Evolutionary conservation across 2,888 invertebrate species (phyloP).

Genomic region (Oscheius myriophilus): DNA sequence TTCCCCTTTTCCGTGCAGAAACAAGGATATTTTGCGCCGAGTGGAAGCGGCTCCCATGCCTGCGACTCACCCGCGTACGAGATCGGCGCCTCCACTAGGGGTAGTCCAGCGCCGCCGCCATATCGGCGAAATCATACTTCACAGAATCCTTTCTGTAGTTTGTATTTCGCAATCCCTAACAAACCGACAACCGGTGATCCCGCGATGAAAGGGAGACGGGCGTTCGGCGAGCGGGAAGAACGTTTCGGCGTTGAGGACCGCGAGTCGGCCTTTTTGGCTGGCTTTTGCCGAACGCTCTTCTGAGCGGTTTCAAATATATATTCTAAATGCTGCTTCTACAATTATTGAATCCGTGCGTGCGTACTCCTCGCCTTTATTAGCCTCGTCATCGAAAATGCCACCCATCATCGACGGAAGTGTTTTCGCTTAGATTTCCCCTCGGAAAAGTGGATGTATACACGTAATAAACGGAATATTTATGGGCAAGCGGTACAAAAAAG

Average conservation of each 20-base stretch:
- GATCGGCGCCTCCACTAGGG: not conserved
- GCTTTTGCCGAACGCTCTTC: slow-evolving; percentile 22
- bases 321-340: too few species aligned
- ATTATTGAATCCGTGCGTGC: too few species aligned
- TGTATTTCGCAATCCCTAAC: slow-evolving; percentile 23
- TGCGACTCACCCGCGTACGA: not conserved
- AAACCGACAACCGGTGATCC: slow-evolving; percentile 5
- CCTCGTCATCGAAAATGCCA: too few species aligned
- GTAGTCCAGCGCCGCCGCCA: not conserved
- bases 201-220: slow-evolving; percentile 25
- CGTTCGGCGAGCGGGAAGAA: slow-evolving; percentile 27
- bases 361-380: too few species aligned
- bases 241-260: slow-evolving; percentile 27
- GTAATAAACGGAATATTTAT: too few species aligned
- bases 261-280: slow-evolving; percentile 5
- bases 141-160: slow-evolving; percentile 28
- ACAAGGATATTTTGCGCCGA: too few species aligned
- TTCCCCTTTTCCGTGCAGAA: too few species aligned
- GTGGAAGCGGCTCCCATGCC: too few species aligned
- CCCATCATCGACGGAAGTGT: too few species aligned
- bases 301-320: slow-evolving; percentile 19
- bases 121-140: slow-evolving; percentile 15
- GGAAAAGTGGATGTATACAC: too few species aligned
- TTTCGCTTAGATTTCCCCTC: too few species aligned
- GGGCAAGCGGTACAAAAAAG: too few species aligned